Percentiles rank a stretch among this genome's conserved stretches.
These are phyloP conservation scores for Leptinotarsa defecta DNA, from an alignment of 1,140 invertebrate genomes.

Conservation along the genomic window DNA sequence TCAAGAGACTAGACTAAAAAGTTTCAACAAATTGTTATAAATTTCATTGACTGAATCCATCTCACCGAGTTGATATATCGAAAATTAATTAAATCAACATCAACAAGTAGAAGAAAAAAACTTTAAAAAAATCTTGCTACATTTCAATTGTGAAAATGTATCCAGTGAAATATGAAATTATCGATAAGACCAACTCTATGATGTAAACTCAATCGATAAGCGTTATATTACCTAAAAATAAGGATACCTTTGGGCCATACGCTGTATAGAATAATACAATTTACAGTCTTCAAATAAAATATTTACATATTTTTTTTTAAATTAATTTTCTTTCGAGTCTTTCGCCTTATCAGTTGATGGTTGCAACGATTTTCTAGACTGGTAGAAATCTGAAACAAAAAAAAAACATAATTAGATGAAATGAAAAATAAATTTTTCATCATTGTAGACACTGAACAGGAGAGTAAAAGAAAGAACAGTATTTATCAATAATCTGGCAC, in stretches of 20 bases:
- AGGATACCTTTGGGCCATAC: constrained; percentile 13
- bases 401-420: background rate
- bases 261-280: constrained; percentile 13
- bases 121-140: too few species aligned
- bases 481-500: too few species aligned
- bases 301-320: constrained; percentile 3
- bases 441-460: too few species aligned
- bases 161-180: too few species aligned
- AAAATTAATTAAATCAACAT: too few species aligned
- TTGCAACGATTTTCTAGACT: constrained; percentile 23
- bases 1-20: constrained; percentile 24
- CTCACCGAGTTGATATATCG: too few species aligned
- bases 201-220: background rate
- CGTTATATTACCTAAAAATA: background rate
- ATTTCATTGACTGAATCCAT: too few species aligned
- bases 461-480: too few species aligned
- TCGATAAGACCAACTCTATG: background rate
- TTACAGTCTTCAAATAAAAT: constrained; percentile 24
- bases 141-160: too few species aligned
- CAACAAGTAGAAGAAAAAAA: too few species aligned
- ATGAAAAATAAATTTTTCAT: too few species aligned
- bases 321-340: constrained; percentile 17
- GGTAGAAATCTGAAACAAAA: constrained; percentile 27
- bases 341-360: constrained; percentile 8
- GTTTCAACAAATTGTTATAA: background rate